Evolutionary conservation across 2,888 invertebrate genomes (phyloP), one percentile per base, ranked within the genome.

Genomic region (Nomada flava): DNA sequence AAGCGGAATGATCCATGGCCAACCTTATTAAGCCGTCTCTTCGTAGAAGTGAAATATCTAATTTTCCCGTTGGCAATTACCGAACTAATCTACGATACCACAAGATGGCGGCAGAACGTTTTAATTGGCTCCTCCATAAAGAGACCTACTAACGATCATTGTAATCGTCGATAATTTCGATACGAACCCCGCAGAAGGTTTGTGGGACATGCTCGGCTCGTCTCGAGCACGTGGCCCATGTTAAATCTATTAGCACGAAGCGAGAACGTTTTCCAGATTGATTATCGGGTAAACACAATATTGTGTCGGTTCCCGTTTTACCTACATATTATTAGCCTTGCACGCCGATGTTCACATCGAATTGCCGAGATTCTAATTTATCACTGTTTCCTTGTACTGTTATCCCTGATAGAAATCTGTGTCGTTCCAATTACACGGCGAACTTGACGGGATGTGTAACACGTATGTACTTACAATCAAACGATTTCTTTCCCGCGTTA

Each of bases 221-320:
- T 64, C 64, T 69, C 13, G 13, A 50, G 64, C 86, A 81, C 86
- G 83, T 83, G 78, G 78, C 78, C 60, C 44, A 65, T 68, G 82
- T 67, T 84, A 84, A 86, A 80, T 68, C 63, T 69, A 86, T 86
- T 86, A 86, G 70, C 86, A 65, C 62, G 23, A 69, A 59, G 67
- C 44, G 72, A 82, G 80, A 78, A 82, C 83, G 88, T 87, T 85
- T 89, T 85, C 80, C 82, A 84, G 64, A 74, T 62, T 85, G 83
- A 67, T 89, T 89, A 89, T 90, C 88, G 87, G 73, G 78, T 80
- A 89, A 91, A 91, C 86, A 89, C 87, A 84, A 86, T 84, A 84
- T 83, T 83, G 72, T 68, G 82, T 76, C 88, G 79, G 75, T 88
- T 91, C 89, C 90, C 91, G 90, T 90, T 91, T 90, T 90, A 84